Percentiles rank a stretch among this genome's conserved stretches.
These are phyloP conservation scores for Pomatostomus ruficeps DNA, from an alignment of 2,113 vertebrate species.

Conservation along the genomic window DNA sequence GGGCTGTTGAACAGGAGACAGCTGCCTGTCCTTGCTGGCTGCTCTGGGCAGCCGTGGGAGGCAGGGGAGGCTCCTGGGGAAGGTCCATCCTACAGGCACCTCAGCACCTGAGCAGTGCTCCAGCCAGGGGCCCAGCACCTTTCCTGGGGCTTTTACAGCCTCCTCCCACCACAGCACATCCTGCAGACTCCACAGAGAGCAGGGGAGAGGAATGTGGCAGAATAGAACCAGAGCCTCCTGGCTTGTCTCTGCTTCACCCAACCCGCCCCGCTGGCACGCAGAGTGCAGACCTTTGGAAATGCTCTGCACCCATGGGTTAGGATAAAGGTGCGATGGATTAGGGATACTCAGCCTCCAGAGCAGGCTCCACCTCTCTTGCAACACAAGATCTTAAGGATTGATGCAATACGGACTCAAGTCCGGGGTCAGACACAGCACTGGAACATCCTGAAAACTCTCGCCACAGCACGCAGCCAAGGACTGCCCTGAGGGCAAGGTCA, in stretches of 20 bases:
- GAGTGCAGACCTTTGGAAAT: not conserved
- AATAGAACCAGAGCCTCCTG: not conserved
- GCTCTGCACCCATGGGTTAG: not conserved
- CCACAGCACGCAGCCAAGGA: not conserved
- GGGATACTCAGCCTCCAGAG: not conserved
- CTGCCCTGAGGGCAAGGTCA: not conserved
- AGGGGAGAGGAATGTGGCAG: not conserved
- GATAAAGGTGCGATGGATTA: not conserved
- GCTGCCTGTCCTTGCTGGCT: not conserved
- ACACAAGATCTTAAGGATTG: not conserved
- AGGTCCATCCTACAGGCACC: not conserved
- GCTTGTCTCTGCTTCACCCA: not conserved
- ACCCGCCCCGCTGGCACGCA: rapidly evolving
- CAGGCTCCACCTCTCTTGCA: not conserved
- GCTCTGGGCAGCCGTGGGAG: not conserved
- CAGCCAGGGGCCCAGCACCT: not conserved
- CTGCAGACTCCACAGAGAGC: not conserved
- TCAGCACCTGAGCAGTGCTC: not conserved
- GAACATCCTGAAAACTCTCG: not conserved
- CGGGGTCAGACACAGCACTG: not conserved
- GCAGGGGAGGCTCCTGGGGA: not conserved
- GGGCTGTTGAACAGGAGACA: not conserved
- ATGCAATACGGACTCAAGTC: not conserved
- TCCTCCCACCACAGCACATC: not conserved
- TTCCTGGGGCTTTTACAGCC: not conserved